Evolutionary conservation across 2,113 vertebrate species (phyloP), one percentile per base, ranked within the genome.

Genomic region (Morone saxatilis): DNA sequence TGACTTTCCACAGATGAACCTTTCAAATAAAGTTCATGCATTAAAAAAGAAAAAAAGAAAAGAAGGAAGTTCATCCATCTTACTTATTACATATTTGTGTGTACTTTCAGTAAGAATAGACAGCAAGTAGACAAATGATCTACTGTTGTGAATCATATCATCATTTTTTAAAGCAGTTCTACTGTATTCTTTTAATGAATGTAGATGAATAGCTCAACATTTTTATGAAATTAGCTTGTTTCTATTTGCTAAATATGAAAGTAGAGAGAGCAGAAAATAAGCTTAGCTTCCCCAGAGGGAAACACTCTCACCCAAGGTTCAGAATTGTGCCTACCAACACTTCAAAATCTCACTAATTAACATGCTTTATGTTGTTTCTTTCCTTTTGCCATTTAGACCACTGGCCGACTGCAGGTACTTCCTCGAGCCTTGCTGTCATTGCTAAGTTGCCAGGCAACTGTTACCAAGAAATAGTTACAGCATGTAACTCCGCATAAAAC

Each of bases 1-100:
- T 87, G 71, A 79, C 68, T 81, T 84, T 80, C 67, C 61, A 85
- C 61, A 62, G 22, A 85, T n/a, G 62, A 86, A 54, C 14, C 53
- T 67, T 51, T 70, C 45, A 51, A 51, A 54, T 45, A n/a, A 79
- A 59, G 38, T 71, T 60, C 22, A 36, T 60, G 54, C 20, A 53
- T 51, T 4, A 38, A 13, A 20, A 71, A 54, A 19, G 2, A 50
- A 22, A 38, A 57, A 40, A 5, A 19, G 41, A 7, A 36, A 85
- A 7, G 31, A 36, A 53, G 31, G 6, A 22, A 9, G 4, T 5
- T 57, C 10, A 48, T 65, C 25, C 59, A 6, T 38, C 19, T 38
- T 47, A 1, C 19, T 65, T 53, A 1, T 50, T 2, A 20, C 14
- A 10, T 5, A n/a, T n/a, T 62, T 45, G 25, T 43, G 25, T 25